phyloP scores from a whole-genome alignment of 2,797 vertebrate genomes.

The Antennarius maculatus region DNA sequence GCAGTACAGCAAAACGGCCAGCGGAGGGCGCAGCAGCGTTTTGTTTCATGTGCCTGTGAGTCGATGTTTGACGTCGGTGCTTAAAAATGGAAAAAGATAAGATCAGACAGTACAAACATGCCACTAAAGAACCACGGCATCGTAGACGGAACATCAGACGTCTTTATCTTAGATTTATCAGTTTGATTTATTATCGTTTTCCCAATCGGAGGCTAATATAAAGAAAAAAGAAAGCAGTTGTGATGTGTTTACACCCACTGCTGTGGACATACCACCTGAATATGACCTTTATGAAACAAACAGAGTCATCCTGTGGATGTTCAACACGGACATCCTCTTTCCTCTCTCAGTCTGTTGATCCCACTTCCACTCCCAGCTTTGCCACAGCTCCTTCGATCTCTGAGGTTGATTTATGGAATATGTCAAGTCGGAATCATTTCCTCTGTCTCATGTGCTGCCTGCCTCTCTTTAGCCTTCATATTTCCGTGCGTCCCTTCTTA shows the following conservation, averaged over 20 bases:
- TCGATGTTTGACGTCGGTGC: conserved; percentile 4
- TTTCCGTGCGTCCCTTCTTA: neutral
- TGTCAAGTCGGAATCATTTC: neutral
- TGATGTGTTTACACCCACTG: too few species aligned
- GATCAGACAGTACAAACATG: neutral
- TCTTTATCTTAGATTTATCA: too few species aligned
- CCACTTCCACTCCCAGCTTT: too few species aligned
- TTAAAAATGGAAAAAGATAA: conserved; percentile 13
- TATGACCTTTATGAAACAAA: too few species aligned
- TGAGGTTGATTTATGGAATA: conserved; percentile 18
- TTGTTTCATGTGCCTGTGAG: conserved; percentile 21
- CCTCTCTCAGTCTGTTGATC: too few species aligned
- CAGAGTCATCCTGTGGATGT: too few species aligned
- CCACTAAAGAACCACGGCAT: neutral
- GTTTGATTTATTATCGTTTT: too few species aligned
- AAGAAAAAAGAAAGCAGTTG: too few species aligned
- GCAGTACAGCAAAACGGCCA: conserved; percentile 60
- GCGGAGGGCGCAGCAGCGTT: conserved; percentile 75
- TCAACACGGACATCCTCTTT: too few species aligned
- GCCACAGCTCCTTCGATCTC: neutral
- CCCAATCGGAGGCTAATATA: too few species aligned
- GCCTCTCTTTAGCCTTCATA: conserved; percentile 12
- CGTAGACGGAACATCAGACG: too few species aligned
- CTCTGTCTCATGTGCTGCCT: neutral
- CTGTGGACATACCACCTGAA: too few species aligned